Conservation (phyloP, 2,113 vertebrate genomes). For the Petrocephalus zakoni region DNA sequence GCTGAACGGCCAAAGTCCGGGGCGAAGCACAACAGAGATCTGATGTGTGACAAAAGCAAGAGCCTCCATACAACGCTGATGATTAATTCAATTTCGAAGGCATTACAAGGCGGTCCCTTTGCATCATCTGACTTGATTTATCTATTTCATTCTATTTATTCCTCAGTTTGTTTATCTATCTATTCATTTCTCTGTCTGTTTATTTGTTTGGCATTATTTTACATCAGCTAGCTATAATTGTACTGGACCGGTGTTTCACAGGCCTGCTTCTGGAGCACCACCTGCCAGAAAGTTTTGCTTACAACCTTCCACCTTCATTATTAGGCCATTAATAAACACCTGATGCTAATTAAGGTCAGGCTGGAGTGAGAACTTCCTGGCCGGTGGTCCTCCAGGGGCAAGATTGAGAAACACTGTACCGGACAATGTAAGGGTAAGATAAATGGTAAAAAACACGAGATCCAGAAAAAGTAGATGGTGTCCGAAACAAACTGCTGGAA, state of each 20-base stretch:
- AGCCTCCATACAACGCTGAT: constrained; percentile 20
- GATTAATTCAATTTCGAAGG: not conserved
- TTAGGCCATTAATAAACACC: too few species aligned
- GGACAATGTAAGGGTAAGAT: constrained; percentile 21
- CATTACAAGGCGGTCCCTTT: not conserved
- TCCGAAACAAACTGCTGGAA: not conserved
- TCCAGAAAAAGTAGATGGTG: not conserved
- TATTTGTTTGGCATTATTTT: constrained; percentile 40
- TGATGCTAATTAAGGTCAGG: too few species aligned
- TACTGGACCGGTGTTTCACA: not conserved
- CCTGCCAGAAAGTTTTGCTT: too few species aligned
- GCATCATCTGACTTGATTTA: constrained; percentile 24
- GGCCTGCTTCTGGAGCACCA: too few species aligned
- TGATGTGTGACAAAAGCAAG: constrained; percentile 11
- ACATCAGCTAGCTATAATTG: constrained; percentile 30
- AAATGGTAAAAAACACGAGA: constrained; percentile 18
- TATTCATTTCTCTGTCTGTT: constrained; percentile 31
- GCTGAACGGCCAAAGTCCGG: not conserved
- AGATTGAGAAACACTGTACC: not conserved
- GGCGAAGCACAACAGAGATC: constrained; percentile 10
- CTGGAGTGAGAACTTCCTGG: too few species aligned
- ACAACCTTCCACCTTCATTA: too few species aligned
- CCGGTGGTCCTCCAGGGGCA: too few species aligned
- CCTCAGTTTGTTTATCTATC: not conserved
- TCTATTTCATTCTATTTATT: constrained; percentile 29